Conservation (phyloP, 2,113 vertebrate genomes). For the Heliornis fulica region DNA sequence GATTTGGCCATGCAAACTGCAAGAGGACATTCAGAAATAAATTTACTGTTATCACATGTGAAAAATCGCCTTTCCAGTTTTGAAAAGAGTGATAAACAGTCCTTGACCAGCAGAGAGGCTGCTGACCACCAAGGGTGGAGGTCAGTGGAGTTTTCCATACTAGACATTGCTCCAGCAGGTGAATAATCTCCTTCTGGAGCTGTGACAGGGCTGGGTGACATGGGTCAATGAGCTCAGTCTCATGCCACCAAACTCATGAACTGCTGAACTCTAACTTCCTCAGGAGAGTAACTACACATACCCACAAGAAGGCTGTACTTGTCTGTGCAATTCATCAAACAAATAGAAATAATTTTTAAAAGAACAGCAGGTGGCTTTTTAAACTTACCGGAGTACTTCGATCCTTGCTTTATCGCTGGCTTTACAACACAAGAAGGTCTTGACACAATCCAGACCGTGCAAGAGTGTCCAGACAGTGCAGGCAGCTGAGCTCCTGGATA, state of each 20-base stretch:
- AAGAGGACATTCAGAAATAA: neutral
- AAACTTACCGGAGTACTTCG: slow-evolving; percentile 34
- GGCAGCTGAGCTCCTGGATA: neutral
- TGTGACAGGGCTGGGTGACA: neutral
- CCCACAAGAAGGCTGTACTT: neutral
- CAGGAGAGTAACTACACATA: neutral
- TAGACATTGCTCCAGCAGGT: neutral
- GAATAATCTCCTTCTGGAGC: neutral
- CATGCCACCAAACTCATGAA: neutral
- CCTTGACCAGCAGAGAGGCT: neutral
- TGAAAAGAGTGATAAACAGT: neutral
- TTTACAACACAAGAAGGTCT: neutral
- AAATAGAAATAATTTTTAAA: neutral
- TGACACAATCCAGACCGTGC: neutral
- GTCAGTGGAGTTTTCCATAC: neutral
- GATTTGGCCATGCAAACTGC: neutral
- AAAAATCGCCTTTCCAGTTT: neutral
- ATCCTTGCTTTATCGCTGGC: neutral
- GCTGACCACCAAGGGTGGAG: neutral
- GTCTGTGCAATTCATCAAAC: neutral
- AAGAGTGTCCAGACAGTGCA: neutral
- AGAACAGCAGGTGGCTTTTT: neutral
- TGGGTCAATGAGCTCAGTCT: neutral
- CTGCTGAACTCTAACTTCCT: neutral
- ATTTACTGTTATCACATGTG: neutral